Evolutionary conservation across 2,888 invertebrate genomes (phyloP), one percentile per base, ranked within the genome.

Genomic region (Mesochorus sp.): DNA sequence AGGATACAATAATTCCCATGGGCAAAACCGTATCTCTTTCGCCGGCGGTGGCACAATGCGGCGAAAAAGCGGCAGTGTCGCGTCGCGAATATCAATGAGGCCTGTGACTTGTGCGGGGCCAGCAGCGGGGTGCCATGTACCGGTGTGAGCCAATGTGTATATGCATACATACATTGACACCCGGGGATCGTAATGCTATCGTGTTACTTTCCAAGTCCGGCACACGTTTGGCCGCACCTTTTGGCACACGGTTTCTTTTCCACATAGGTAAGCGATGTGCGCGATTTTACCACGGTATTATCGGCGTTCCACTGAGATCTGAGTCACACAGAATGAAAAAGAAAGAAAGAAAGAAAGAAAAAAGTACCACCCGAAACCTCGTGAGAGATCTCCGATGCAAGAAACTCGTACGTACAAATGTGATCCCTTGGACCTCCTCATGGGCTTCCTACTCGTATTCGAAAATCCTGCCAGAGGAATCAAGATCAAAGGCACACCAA

Each of bases 71-170:
- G 87, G 82, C 85, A 81, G 82, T 83, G 84, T 85, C 85, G 84
- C 84, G 80, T 83, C 79, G 85, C 86, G 89, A 89, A 89, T 89
- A 88, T 88, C 89, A 89, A 89, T 87, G 87, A 86, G 84, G 71
- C 80, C 78, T 61, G 68, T 19, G 71, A 67, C 66, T 68, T 78
- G 59, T 37, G 76, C 75, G 59, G 19, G 57, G 39, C 44, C 31
- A 42, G 28, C 34, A 28, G 19, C 49, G 51, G 67, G 55, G 47
- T 37, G 68, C 12, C 10, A 26, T 42, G n/a, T 26, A 21, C 12
- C 26, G 34, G 12, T 17, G 44, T 39, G 34, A 67, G 51, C 66
- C 34, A 61, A 47, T 59, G 51, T 66, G 59, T 61, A n/a, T n/a
- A 53, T 42, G 39, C 71, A n/a, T n/a, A n/a, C n/a, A n/a, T n/a